Evolutionary conservation across 1,140 invertebrate species (phyloP), one percentile per base, ranked within the genome.

Genomic region (Dryas iulia): DNA sequence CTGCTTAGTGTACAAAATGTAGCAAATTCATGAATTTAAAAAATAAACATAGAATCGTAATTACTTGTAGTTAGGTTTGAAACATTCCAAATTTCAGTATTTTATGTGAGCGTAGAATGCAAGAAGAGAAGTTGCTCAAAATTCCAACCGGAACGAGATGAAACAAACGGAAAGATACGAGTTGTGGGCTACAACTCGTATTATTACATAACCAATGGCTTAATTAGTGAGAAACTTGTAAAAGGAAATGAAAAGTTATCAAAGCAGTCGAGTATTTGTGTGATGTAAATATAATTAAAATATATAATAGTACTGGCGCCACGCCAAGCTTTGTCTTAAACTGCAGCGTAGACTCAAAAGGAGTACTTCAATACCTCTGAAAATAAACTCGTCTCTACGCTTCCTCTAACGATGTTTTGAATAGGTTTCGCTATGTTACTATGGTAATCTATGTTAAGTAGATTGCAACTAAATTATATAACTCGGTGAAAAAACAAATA

Each of bases 231-330:
- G 12, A 10, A 47, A 47, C 14, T 21, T 47, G 39, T 47, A 8
- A 47, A 18, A 47, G 0, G 39, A 47, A 21, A 47, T 6, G n/a
- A 14, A 47, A 47, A 47, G 21, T 7, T 4, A 18, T 3, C 39
- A 6, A 18, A 18, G 8, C 39, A 21, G 2, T 47, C 39, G 18
- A 47, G 57, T 60, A 12, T 53, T 10, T 57, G 52, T 68, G 47
- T 68, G 31, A 62, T 59, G 59, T 62, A 68, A 68, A 53, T 30
- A 33, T 68, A 68, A 68, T 68, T 68, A 68, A 68, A 62, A 68
- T 59, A 57, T 57, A 68, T 68, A 68, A 60, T 35, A 62, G 52
- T 14, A 54, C 30, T 68, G 66, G 66, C 59, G 12, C 33, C 18
- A 25, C 12, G 66, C 66, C 66, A 68, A 53, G 59, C 59, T 53